These are phyloP conservation scores for Heliothis virescens DNA, from an alignment of 1,140 invertebrate genomes.

Conservation along the genomic window DNA sequence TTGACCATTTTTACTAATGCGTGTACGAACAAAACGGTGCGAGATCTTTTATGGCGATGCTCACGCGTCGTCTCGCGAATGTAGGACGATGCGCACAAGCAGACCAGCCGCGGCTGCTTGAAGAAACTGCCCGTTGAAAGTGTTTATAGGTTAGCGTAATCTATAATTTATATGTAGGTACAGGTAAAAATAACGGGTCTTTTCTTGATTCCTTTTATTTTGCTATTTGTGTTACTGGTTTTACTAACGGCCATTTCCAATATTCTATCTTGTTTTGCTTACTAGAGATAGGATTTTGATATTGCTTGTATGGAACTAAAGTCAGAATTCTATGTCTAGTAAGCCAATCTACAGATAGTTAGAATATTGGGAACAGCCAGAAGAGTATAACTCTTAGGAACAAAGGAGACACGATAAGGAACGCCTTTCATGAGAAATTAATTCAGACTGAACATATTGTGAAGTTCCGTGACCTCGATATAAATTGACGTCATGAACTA, in stretches of 20 bases:
- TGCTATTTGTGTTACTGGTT: background rate
- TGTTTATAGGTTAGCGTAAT: constrained; percentile 16
- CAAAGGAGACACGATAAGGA: too few relatives aligned
- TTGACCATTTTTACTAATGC: constrained; percentile 43
- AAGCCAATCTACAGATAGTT: too few relatives aligned
- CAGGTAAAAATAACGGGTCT: background rate
- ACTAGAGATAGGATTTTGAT: too few relatives aligned
- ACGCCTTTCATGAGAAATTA: too few relatives aligned
- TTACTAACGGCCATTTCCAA: too few relatives aligned
- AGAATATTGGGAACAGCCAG: too few relatives aligned
- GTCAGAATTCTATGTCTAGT: too few relatives aligned
- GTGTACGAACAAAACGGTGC: constrained; percentile 24
- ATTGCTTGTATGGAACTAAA: too few relatives aligned
- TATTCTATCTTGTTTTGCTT: too few relatives aligned
- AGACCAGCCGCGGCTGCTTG: constrained; percentile 3
- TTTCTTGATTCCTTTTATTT: too few relatives aligned
- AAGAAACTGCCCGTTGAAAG: constrained; percentile 17
- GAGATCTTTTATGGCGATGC: constrained; percentile 42
- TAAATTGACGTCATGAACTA: constrained; percentile 9
- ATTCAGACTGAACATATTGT: background rate
- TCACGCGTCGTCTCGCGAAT: constrained; percentile 34
- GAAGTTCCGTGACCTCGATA: background rate
- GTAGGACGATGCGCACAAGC: constrained; percentile 41
- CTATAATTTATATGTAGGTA: background rate
- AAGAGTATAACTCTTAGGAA: too few relatives aligned